Evolutionary conservation across 2,888 invertebrate genomes (phyloP), one percentile per base, ranked within the genome.

Genomic region (Folsomia candida): DNA sequence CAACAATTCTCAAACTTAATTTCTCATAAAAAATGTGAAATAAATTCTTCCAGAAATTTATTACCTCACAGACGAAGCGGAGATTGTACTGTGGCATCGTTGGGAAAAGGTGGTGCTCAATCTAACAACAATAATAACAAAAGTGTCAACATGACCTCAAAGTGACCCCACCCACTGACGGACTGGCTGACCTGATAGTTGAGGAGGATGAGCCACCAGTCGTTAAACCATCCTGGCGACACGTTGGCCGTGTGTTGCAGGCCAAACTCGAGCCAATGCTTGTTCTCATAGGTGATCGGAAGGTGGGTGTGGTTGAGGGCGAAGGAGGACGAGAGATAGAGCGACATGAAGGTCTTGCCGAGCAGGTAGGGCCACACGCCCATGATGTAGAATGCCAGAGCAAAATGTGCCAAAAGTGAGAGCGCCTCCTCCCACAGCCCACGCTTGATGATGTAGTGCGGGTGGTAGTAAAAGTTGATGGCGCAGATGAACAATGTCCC

Each of bases 391-490:
- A 47, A 72, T 1, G 69, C 69, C 25, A 69, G 14, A 1, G 29
- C 62, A 51, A 69, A 72, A 29, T 72, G 72, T 6, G 57, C 47
- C 4, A 62, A 28, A 4, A 72, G 69, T 22, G 72, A 66, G 22
- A 69, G 57, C 51, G 63, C 22, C 25, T 72, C 69, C 29, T 69
- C 51, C 69, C 69, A 72, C 2, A 67, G 67, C n/a, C 72, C 62
- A 11, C 69, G 61, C 51, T 72, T 72, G 58, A 72, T 61, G 26
- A 72, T 72, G 69, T 69, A 72, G 63, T 72, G 69, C 28, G 72
- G 72, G 27, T 72, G 72, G 69, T 69, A 72, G 69, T 72, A 72
- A 68, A 72, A 72, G 69, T 72, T 72, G 60, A 72, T 72, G 24
- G 72, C 72, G 60, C 72, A 72, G 58, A 72, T 72, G 69, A 72